phyloP scores from a whole-genome alignment of 2,113 vertebrate genomes.

The Halcyon malimbica region DNA sequence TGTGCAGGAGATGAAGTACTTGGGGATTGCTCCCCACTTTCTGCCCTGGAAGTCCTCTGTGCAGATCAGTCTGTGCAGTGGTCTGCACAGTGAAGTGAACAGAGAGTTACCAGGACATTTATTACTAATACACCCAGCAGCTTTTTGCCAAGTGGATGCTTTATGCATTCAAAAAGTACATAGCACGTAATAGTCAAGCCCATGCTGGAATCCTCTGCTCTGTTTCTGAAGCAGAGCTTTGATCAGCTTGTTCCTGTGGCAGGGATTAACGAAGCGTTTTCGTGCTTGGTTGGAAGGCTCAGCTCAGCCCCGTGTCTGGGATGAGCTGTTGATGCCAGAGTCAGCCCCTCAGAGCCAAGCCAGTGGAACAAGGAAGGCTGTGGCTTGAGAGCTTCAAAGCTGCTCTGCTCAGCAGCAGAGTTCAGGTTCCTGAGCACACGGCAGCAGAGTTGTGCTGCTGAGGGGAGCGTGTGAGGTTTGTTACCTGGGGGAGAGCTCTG shows the following conservation, averaged over 20 bases:
- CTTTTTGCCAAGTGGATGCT: neutral
- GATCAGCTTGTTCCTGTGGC: neutral
- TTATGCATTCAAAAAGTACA: neutral
- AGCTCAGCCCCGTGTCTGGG: neutral
- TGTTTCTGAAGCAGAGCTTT: neutral
- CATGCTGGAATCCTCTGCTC: neutral
- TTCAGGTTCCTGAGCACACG: fast-evolving
- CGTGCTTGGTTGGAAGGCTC: neutral
- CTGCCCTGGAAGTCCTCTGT: neutral
- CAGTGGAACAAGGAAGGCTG: no score
- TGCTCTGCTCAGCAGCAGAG: neutral
- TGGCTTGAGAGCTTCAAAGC: neutral
- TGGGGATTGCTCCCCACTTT: neutral
- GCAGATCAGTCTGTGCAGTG: neutral
- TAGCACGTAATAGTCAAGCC: neutral
- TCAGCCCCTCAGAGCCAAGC: neutral
- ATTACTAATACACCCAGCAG: no score
- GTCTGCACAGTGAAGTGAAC: neutral
- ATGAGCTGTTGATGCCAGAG: neutral
- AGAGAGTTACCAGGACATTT: neutral
- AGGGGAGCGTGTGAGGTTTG: fast-evolving
- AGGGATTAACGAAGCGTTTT: neutral
- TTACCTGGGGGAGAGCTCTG: constrained; percentile 90
- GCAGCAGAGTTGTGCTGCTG: neutral
- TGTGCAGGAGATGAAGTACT: no score